Percentiles rank a stretch among this genome's conserved stretches.
These are phyloP conservation scores for Smutsia gigantea DNA, from an alignment of 2,797 vertebrate genomes.

Conservation along the genomic window DNA sequence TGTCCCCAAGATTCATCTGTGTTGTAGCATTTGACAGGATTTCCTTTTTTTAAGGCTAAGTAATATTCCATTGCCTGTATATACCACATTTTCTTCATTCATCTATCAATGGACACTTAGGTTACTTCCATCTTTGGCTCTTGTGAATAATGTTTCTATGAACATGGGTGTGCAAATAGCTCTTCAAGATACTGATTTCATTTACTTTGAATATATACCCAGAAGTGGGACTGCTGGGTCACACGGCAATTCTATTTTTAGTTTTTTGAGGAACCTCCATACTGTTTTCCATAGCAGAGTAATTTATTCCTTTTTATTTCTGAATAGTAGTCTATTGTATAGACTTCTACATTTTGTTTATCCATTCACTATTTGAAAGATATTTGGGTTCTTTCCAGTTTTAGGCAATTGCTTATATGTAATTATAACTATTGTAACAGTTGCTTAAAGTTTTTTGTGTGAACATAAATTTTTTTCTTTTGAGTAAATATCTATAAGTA, in stretches of 20 bases:
- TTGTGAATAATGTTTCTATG: background rate
- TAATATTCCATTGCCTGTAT: background rate
- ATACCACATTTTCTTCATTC: background rate
- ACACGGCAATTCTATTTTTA: background rate
- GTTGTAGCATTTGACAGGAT: background rate
- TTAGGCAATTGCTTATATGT: background rate
- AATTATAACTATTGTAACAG: slow-evolving; percentile 20
- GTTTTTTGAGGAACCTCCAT: background rate
- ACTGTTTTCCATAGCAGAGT: background rate
- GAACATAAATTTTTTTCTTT: slow-evolving; percentile 23
- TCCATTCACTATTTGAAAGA: background rate
- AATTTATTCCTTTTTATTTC: background rate
- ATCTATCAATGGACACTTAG: background rate
- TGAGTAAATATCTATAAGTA: background rate
- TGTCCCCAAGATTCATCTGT: background rate
- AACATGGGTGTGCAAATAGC: background rate
- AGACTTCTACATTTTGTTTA: background rate
- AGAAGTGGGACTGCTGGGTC: background rate
- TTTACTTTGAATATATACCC: background rate
- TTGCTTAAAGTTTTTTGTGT: slow-evolving; percentile 31
- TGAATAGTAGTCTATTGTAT: background rate
- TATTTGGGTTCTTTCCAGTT: background rate
- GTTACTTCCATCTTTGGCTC: background rate
- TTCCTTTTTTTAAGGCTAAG: background rate
- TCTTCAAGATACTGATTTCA: slow-evolving; percentile 1